These are phyloP conservation scores for Iselma pallidipennis DNA, from an alignment of 2,888 invertebrate species.

Conservation along the genomic window DNA sequence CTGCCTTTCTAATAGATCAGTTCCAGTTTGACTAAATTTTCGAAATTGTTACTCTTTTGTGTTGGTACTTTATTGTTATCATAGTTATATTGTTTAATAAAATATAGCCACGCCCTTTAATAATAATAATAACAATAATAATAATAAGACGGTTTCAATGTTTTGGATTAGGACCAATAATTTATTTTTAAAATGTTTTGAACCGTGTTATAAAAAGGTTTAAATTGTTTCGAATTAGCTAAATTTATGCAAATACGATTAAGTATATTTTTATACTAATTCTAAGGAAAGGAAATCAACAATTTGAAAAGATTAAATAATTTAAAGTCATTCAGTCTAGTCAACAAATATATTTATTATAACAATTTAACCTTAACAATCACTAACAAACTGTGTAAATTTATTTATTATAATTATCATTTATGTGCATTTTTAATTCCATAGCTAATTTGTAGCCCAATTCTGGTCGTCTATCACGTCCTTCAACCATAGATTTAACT, in stretches of 20 bases:
- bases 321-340: too few relatives aligned
- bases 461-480: slow-evolving; percentile 83
- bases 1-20: too few relatives aligned
- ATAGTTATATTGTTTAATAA: too few relatives aligned
- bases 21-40: too few relatives aligned
- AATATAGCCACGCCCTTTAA: too few relatives aligned
- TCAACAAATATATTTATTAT: slow-evolving; percentile 4
- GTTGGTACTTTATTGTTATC: too few relatives aligned
- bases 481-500: slow-evolving; percentile 86
- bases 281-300: background rate
- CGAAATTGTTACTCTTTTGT: too few relatives aligned
- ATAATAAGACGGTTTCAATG: too few relatives aligned
- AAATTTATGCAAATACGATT: background rate
- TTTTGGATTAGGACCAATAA: background rate
- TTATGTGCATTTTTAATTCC: slow-evolving; percentile 65
- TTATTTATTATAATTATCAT: slow-evolving; percentile 15
- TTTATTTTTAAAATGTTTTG: background rate
- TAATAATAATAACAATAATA: too few relatives aligned
- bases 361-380: slow-evolving; percentile 14
- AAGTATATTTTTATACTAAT: too few relatives aligned
- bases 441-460: slow-evolving; percentile 87
- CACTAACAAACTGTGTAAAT: background rate
- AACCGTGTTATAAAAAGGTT: background rate
- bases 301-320: background rate
- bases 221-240: background rate